Base-by-base conservation (phyloP, 2,888 invertebrate genomes). In the Clanis bilineata region DNA sequence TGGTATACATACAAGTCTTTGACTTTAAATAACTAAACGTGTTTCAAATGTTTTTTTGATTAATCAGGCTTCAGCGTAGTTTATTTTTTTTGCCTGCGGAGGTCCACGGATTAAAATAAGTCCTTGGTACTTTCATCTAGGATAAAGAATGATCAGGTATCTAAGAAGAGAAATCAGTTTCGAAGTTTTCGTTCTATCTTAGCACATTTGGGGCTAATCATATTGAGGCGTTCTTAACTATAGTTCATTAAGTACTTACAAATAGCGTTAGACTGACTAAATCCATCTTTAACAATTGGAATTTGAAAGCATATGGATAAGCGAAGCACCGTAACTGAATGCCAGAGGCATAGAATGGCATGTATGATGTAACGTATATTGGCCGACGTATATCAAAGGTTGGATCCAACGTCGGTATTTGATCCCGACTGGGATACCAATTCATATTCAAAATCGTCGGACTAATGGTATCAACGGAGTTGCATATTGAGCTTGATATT, bases 401-500 rank as follows among this genome's bases (percentile, higher is more conserved):
- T 59, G 38, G 56, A 23, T 55, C 44, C 38, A 18, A 32, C 36
- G 41, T 28, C n/a, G 47, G 44, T 47, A 56, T 62, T 54, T 51
- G 58, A 60, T 18, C 61, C 32, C 54, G 54, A 56, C 18, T 18
- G 18, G 38, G 63, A 71, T 73, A 64, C 63, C 65, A 57, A 74
- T 77, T 75, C 72, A 77, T 76, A 74, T 74, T 69, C 71, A 57
- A 66, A 72, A 71, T 67, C 64, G 64, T 61, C 59, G 32, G 66
- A 68, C 66, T 72, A 68, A 68, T 64, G 70, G 67, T 71, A 75
- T 76, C 63, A 61, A 60, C 57, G 25, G 61, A 66, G 66, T 64
- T 64, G 67, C 65, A 66, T 69, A 71, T 66, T 70, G 70, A 64
- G 60, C 54, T 56, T n/a, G 57, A 47, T 58, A 61, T 56, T 72